These are phyloP conservation scores for Jacana jacana DNA, from an alignment of 2,113 vertebrate species.

Conservation along the genomic window DNA sequence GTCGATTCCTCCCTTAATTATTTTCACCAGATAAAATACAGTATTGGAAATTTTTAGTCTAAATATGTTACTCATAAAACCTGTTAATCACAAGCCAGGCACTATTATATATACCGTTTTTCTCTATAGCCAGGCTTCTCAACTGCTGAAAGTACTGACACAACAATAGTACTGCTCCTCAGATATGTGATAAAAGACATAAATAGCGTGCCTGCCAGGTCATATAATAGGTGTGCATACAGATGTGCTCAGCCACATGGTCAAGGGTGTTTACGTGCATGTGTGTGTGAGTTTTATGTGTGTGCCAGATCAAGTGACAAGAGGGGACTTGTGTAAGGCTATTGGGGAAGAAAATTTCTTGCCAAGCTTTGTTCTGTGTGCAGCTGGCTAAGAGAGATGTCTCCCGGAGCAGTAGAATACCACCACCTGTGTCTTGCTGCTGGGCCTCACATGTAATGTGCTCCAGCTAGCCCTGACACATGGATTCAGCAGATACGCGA, in stretches of 20 bases:
- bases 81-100: background rate
- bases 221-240: too few relatives aligned
- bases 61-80: background rate
- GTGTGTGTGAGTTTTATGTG: too few relatives aligned
- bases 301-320: background rate
- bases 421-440: background rate
- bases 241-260: background rate
- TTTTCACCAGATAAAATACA: background rate
- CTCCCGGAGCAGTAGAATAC: too few relatives aligned
- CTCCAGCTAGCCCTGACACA: background rate
- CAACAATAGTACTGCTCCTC: background rate
- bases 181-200: background rate
- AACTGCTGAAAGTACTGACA: background rate
- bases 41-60: background rate
- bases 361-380: background rate
- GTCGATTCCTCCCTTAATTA: background rate
- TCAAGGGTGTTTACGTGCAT: too few relatives aligned
- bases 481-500: rapidly evolving
- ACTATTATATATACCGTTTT: background rate
- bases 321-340: background rate
- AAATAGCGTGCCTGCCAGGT: background rate
- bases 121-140: background rate
- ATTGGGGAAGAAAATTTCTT: background rate
- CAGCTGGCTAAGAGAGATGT: background rate
- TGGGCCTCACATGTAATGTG: rapidly evolving